These are phyloP conservation scores for Cercopithecus mona DNA, from an alignment of 2,113 vertebrate species.

Conservation along the genomic window DNA sequence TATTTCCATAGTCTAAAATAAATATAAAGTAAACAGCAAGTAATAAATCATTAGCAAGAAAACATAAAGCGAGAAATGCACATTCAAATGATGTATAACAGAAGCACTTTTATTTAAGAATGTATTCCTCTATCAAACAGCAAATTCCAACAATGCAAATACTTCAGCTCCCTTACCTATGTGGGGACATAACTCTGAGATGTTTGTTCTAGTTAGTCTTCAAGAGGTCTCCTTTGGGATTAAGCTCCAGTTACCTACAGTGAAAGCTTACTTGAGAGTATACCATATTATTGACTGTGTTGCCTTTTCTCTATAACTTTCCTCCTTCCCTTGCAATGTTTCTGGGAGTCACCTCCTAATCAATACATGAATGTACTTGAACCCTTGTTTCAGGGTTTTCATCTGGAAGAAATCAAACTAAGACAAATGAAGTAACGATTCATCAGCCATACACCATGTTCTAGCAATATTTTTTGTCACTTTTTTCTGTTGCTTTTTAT, in stretches of 20 bases:
- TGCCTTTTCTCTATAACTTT: not conserved
- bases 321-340: not conserved
- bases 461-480: not conserved
- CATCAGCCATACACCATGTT: not conserved
- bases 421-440: not conserved
- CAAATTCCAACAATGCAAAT: not conserved
- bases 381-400: not conserved
- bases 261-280: not conserved
- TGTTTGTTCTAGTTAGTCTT: not conserved
- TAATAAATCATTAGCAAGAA: too few species aligned
- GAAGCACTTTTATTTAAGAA: too few species aligned
- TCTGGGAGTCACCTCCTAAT: not conserved
- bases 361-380: not conserved
- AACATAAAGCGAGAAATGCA: too few species aligned
- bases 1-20: too few species aligned
- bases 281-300: not conserved
- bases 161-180: not conserved
- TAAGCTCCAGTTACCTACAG: not conserved
- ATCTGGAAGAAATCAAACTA: not conserved
- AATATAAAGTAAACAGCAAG: too few species aligned
- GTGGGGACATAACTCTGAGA: not conserved
- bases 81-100: too few species aligned
- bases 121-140: too few species aligned
- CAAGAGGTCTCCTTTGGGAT: not conserved
- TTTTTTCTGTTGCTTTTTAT: not conserved